Conservation (phyloP, 2,113 vertebrate genomes). For the Crotophaga sulcirostris region DNA sequence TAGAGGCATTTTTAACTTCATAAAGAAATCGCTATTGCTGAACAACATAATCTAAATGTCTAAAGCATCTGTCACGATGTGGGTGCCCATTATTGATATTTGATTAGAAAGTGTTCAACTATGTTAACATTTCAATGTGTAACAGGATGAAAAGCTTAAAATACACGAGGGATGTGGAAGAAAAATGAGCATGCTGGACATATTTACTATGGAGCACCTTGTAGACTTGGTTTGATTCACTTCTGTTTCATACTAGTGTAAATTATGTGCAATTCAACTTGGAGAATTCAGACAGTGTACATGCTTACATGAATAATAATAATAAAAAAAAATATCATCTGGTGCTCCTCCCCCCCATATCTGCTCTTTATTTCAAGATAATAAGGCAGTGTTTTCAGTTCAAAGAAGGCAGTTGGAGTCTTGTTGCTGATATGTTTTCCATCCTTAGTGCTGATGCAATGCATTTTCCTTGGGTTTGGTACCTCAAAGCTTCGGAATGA, state of each 20-base stretch:
- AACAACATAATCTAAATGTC: not conserved
- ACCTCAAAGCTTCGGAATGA: not conserved
- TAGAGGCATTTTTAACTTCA: not conserved
- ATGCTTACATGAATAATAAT: not conserved
- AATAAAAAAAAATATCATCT: fast-evolving
- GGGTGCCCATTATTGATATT: not conserved
- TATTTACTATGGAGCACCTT: not conserved
- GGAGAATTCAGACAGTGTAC: not conserved
- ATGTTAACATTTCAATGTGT: not conserved
- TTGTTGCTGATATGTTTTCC: not conserved
- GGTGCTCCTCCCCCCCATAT: too few species aligned
- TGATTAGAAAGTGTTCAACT: not conserved
- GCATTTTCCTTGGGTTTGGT: not conserved
- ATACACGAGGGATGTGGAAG: not conserved
- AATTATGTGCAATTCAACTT: not conserved
- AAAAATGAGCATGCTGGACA: not conserved
- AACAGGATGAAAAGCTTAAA: not conserved
- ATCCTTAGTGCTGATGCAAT: not conserved
- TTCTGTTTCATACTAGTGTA: not conserved
- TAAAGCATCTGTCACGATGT: not conserved
- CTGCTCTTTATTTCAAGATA: not conserved
- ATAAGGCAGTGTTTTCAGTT: not conserved
- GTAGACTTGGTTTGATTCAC: not conserved
- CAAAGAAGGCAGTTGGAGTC: not conserved
- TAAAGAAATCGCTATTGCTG: not conserved